These are phyloP conservation scores for Diarsia mendica DNA, from an alignment of 2,888 invertebrate species.

Conservation along the genomic window DNA sequence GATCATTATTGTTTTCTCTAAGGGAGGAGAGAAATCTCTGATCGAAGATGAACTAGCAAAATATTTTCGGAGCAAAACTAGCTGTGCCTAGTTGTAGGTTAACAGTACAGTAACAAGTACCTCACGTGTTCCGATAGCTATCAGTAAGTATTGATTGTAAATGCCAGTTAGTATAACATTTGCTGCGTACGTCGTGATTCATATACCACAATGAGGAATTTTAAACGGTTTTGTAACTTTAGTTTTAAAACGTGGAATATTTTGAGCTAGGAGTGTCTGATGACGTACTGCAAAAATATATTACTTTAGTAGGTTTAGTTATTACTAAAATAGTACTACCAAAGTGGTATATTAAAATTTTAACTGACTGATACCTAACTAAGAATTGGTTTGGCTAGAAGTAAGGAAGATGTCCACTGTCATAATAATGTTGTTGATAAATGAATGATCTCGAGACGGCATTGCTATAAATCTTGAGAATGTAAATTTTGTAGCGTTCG, in stretches of 20 bases:
- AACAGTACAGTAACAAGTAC: constrained; percentile 21
- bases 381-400: no score
- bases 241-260: constrained; percentile 40
- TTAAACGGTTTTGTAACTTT: constrained; percentile 36
- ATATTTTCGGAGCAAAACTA: neutral
- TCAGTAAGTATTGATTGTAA: constrained; percentile 48
- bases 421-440: no score
- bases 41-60: neutral
- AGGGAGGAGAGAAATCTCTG: neutral
- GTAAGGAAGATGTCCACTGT: no score
- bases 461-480: neutral
- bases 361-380: no score
- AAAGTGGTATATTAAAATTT: no score
- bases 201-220: constrained; percentile 36
- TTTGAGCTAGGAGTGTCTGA: constrained; percentile 26
- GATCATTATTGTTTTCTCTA: neutral
- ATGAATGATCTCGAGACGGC: neutral
- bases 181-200: constrained; percentile 45
- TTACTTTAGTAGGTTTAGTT: neutral
- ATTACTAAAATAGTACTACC: no score
- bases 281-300: neutral
- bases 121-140: constrained; percentile 37
- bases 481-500: neutral
- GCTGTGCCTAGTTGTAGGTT: neutral
- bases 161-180: constrained; percentile 55